These are phyloP conservation scores for Scaptomyza parva DNA, from an alignment of 2,888 invertebrate species.

Conservation along the genomic window DNA sequence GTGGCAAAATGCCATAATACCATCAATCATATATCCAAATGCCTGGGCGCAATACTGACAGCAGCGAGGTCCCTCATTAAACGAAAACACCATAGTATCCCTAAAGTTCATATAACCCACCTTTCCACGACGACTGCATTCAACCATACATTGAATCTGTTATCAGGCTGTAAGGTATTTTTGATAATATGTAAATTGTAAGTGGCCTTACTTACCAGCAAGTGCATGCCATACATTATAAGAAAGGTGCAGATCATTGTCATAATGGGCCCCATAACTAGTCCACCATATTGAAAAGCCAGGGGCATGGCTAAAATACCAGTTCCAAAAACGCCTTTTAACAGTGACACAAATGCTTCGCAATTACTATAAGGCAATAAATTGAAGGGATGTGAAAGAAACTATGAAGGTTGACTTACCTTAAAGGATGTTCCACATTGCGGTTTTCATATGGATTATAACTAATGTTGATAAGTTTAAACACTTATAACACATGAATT, in stretches of 20 bases:
- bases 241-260: constrained; percentile 4
- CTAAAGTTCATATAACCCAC: constrained; percentile 44
- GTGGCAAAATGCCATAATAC: constrained; percentile 93
- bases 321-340: constrained; percentile 56
- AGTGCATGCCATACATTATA: constrained; percentile 53
- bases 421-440: constrained; percentile 23
- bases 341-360: constrained; percentile 45
- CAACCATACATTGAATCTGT: constrained; percentile 55
- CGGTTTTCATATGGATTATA: constrained; percentile 55
- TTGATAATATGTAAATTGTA: neutral
- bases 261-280: constrained; percentile 38
- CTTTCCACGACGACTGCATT: constrained; percentile 23
- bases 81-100: constrained; percentile 48
- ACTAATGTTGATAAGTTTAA: neutral
- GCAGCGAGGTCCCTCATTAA: constrained; percentile 42
- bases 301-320: constrained; percentile 63
- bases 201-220: constrained; percentile 47
- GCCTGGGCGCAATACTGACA: neutral
- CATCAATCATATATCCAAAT: constrained; percentile 86
- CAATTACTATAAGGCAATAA: constrained; percentile 17
- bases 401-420: constrained; percentile 40
- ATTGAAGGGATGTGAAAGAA: too few relatives aligned
- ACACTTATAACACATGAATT: neutral
- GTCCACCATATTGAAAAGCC: constrained; percentile 47
- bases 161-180: too few relatives aligned